Evolutionary conservation across 2,113 vertebrate genomes (phyloP).

Genomic region (Platichthys stellatus): DNA sequence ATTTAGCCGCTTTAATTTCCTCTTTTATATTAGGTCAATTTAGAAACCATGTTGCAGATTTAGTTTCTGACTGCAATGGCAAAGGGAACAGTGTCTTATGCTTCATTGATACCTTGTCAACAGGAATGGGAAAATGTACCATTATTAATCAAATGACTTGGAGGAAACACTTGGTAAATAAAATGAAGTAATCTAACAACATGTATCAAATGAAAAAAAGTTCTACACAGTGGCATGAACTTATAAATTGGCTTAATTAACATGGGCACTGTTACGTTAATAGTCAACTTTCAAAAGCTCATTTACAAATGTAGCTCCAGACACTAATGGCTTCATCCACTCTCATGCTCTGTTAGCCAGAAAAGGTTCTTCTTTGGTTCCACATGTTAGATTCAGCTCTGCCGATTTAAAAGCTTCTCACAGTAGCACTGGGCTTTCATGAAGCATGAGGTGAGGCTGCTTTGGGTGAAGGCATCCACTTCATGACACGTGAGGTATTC

Average conservation of each 20-base stretch:
- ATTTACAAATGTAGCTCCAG: background rate
- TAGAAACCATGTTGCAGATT: background rate
- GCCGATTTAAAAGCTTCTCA: background rate
- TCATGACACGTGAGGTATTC: background rate
- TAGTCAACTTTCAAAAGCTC: background rate
- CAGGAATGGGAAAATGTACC: background rate
- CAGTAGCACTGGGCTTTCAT: background rate
- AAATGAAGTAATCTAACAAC: background rate
- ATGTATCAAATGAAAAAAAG: background rate
- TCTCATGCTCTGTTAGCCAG: background rate
- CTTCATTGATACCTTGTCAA: background rate
- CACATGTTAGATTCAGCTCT: background rate
- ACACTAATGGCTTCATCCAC: background rate
- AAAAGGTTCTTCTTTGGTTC: conserved; percentile 12
- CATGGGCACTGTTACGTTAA: too few species aligned
- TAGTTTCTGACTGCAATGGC: background rate
- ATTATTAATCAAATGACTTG: background rate
- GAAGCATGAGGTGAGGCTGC: conserved; percentile 2
- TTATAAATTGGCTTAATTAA: background rate
- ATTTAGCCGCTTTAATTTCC: background rate
- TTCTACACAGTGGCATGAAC: background rate
- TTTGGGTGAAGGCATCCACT: background rate
- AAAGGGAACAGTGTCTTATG: background rate
- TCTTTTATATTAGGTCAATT: background rate
- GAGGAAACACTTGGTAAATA: too few species aligned